These are phyloP conservation scores for Henicopernis longicauda DNA, from an alignment of 2,113 vertebrate species.

Conservation along the genomic window DNA sequence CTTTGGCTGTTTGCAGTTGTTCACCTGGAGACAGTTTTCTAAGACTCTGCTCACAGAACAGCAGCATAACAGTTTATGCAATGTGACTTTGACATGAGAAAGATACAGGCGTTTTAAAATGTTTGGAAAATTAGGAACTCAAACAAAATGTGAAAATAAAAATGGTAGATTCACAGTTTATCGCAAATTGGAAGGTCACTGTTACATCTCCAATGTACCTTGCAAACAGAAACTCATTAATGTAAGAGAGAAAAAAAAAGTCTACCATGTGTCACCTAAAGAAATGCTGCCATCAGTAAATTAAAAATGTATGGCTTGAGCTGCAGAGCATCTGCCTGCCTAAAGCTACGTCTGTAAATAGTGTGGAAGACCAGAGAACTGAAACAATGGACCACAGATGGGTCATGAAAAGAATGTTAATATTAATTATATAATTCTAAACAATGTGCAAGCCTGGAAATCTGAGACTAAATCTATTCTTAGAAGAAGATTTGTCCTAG, in stretches of 20 bases:
- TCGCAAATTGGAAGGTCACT: neutral
- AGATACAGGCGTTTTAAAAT: neutral
- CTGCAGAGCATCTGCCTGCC: conserved; percentile 3
- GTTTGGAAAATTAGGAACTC: neutral
- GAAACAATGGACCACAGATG: conserved; percentile 7
- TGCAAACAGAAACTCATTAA: conserved; percentile 1
- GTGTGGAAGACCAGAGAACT: neutral
- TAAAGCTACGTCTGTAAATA: neutral
- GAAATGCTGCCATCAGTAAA: neutral
- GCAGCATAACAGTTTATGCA: neutral
- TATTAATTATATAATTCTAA: neutral
- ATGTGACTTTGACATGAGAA: neutral
- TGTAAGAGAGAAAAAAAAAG: neutral
- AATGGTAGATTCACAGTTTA: neutral
- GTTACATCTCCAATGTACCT: neutral
- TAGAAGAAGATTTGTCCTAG: neutral
- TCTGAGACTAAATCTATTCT: neutral
- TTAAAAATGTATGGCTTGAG: conserved; percentile 41
- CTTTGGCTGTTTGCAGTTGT: neutral
- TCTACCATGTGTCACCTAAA: neutral
- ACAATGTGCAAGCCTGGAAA: neutral
- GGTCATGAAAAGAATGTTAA: neutral
- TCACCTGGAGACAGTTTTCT: neutral
- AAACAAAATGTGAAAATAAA: neutral
- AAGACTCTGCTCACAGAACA: neutral